These are phyloP conservation scores for Ischnus inquisitorius DNA, from an alignment of 2,888 invertebrate species.

Conservation along the genomic window DNA sequence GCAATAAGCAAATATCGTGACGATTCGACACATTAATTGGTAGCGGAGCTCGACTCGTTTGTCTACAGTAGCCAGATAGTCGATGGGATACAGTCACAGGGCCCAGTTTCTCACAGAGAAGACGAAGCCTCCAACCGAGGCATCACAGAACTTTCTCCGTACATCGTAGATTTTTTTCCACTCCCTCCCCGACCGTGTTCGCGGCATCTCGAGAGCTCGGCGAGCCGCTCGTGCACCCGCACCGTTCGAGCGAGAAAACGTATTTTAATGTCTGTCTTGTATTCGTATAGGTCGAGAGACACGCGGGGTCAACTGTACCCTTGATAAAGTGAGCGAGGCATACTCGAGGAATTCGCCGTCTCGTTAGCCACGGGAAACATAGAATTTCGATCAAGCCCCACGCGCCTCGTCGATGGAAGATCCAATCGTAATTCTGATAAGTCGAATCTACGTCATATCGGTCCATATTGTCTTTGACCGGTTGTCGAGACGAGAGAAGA, in stretches of 20 bases:
- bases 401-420: conserved; percentile 31
- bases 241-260: conserved; percentile 29
- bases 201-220: conserved; percentile 20
- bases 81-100: conserved; percentile 59
- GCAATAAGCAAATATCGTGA: not conserved
- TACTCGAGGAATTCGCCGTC: conserved; percentile 72
- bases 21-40: conserved; percentile 10
- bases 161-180: conserved; percentile 76
- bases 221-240: conserved; percentile 49
- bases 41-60: not conserved
- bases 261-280: conserved; percentile 42
- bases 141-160: conserved; percentile 83
- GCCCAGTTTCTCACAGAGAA: conserved; percentile 78
- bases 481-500: not conserved
- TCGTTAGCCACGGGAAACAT: conserved; percentile 75
- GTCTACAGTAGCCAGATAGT: conserved; percentile 5
- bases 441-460: conserved; percentile 34
- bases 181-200: conserved; percentile 13
- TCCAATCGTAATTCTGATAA: conserved; percentile 35
- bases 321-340: conserved; percentile 81
- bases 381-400: conserved; percentile 63
- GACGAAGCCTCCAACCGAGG: conserved; percentile 65
- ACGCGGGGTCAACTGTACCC: conserved; percentile 83
- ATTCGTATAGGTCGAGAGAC: conserved; percentile 79
- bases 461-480: not conserved